A percentile compares a stretch with the other conserved stretches of the same genome.
Evolutionary conservation across 2,113 vertebrate genomes (phyloP).

Genomic region (Myxocyprinus asiaticus): DNA sequence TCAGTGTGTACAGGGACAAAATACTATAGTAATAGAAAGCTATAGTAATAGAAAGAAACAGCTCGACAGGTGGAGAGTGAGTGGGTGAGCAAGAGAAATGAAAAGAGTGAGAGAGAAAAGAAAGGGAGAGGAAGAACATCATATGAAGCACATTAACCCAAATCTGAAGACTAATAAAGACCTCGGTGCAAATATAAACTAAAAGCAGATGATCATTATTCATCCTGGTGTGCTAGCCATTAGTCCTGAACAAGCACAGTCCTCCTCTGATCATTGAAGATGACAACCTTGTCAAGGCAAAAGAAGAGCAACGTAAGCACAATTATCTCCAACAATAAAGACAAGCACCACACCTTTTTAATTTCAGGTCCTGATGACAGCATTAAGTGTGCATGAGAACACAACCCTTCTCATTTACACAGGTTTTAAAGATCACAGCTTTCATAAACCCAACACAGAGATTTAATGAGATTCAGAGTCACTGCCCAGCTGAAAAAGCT

Average conservation of each 20-base stretch:
- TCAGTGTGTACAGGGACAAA: background rate
- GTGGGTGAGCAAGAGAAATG: background rate
- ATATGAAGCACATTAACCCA: conserved; percentile 45
- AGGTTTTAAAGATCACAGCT: conserved; percentile 1
- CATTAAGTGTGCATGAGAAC: conserved; percentile 1
- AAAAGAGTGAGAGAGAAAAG: background rate
- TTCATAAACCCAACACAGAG: conserved; percentile 1
- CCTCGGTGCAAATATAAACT: conserved; percentile 26
- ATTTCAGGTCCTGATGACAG: background rate
- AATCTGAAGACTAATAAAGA: conserved; percentile 47
- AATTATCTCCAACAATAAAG: conserved; percentile 3
- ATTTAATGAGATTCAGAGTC: background rate
- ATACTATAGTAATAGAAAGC: background rate
- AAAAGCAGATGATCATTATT: conserved; percentile 42
- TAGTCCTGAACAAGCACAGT: conserved; percentile 21
- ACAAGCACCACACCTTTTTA: conserved; percentile 16
- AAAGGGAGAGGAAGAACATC: conserved; percentile 15
- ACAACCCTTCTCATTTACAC: conserved; percentile 8
- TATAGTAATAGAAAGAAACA: background rate
- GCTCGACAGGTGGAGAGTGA: background rate
- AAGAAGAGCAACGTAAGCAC: background rate
- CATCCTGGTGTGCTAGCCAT: conserved; percentile 48
- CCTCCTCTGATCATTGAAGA: conserved; percentile 28
- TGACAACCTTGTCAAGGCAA: conserved; percentile 20
- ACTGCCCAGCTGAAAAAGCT: too few relatives aligned